phyloP scores from a whole-genome alignment of 2,888 invertebrate species.

The Lepetodrilus schrolli region DNA sequence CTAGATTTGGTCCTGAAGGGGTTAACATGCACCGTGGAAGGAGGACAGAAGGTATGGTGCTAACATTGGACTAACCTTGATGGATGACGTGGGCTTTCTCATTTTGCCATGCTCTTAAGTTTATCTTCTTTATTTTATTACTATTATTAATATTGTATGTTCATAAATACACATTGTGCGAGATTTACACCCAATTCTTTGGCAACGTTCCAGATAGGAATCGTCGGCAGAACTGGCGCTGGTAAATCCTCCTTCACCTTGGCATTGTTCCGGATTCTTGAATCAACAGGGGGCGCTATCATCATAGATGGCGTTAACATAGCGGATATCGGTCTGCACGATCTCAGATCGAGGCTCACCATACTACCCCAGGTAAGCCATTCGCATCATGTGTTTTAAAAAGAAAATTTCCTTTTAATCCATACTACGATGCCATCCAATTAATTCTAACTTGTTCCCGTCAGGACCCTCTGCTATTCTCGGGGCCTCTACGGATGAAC shows the following conservation, averaged over 20 bases:
- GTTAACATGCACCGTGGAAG: neutral
- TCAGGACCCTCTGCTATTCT: conserved; percentile 95
- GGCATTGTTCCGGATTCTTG: conserved; percentile 59
- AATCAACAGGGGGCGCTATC: conserved; percentile 52
- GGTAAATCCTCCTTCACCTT: conserved; percentile 63
- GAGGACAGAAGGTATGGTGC: conserved; percentile 22
- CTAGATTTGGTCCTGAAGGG: conserved; percentile 3
- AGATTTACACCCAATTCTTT: too few relatives aligned
- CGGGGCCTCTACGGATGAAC: conserved; percentile 91
- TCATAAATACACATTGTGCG: too few relatives aligned
- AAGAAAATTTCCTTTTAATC: too few relatives aligned
- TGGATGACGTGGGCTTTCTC: too few relatives aligned
- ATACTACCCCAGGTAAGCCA: conserved; percentile 14
- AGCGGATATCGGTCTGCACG: conserved; percentile 49
- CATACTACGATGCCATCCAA: too few relatives aligned
- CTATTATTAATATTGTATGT: too few relatives aligned
- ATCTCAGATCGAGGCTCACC: conserved; percentile 16
- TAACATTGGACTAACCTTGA: too few relatives aligned
- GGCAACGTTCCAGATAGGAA: conserved; percentile 57
- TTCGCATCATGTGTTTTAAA: neutral
- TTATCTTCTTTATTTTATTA: too few relatives aligned
- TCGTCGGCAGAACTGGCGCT: conserved; percentile 64
- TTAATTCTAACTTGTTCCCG: neutral
- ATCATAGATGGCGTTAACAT: conserved; percentile 56
- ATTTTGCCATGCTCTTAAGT: too few relatives aligned